Evolutionary conservation across 2,888 invertebrate species (phyloP).

Genomic region (Belgica antarctica): DNA sequence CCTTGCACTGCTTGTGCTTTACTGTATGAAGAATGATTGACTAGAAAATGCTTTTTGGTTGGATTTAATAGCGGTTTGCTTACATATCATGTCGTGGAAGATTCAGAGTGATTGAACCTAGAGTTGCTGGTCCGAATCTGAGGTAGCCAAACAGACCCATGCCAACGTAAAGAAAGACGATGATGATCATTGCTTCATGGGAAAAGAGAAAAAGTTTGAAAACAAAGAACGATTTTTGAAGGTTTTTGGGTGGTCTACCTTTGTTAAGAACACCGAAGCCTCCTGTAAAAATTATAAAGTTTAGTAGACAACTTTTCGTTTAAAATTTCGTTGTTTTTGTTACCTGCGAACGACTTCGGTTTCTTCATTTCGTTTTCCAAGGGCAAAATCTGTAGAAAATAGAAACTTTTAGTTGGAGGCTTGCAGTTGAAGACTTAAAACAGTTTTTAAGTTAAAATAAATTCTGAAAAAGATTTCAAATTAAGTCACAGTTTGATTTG

Average conservation of each 20-base stretch:
- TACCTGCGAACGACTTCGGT: constrained; percentile 76
- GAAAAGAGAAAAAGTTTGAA: neutral
- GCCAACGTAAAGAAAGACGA: constrained; percentile 78
- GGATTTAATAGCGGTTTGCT: constrained; percentile 49
- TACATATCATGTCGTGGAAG: constrained; percentile 67
- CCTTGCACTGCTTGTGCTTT: constrained; percentile 70
- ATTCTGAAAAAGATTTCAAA: too few relatives aligned
- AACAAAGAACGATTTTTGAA: too few relatives aligned
- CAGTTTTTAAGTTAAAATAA: too few relatives aligned
- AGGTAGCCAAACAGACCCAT: constrained; percentile 88
- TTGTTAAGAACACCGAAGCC: constrained; percentile 80
- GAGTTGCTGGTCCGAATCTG: constrained; percentile 69
- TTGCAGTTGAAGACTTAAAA: too few relatives aligned
- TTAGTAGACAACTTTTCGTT: too few relatives aligned
- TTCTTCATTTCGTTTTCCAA: constrained; percentile 92
- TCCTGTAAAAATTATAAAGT: too few relatives aligned
- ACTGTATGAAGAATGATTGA: constrained; percentile 54
- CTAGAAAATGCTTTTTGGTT: neutral
- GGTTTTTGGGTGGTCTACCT: neutral
- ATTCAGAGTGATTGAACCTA: constrained; percentile 85
- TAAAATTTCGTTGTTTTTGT: too few relatives aligned
- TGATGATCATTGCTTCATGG: constrained; percentile 73
- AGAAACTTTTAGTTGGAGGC: too few relatives aligned
- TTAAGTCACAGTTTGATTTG: too few relatives aligned
- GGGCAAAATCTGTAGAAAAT: constrained; percentile 88